These are phyloP conservation scores for Novumbra hubbsi DNA, from an alignment of 2,797 vertebrate species.

Conservation along the genomic window DNA sequence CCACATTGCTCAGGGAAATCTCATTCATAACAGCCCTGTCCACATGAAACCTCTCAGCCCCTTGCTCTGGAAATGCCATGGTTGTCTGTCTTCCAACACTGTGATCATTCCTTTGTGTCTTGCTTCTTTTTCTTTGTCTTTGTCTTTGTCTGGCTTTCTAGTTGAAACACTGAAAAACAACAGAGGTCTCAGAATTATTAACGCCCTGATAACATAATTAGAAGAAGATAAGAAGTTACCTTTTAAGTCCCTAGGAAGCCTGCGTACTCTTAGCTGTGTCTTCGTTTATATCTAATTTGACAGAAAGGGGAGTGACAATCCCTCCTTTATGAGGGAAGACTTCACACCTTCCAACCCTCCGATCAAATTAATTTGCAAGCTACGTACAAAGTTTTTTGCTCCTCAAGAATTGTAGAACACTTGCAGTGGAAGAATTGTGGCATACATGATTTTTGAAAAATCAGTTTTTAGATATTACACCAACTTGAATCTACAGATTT, in stretches of 20 bases:
- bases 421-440: too few relatives aligned
- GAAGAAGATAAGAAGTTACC: background rate
- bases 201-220: background rate
- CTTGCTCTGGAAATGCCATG: conserved; percentile 24
- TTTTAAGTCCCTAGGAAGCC: background rate
- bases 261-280: background rate
- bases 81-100: conserved; percentile 1
- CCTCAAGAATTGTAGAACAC: too few relatives aligned
- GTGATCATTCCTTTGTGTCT: background rate
- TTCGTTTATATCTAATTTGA: background rate
- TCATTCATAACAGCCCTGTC: conserved; percentile 74
- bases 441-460: too few relatives aligned
- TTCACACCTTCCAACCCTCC: background rate
- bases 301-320: conserved; percentile 48
- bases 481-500: too few relatives aligned
- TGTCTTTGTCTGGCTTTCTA: background rate
- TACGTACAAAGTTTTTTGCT: conserved; percentile 23
- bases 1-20: conserved; percentile 76
- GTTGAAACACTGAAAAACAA: background rate
- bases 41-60: conserved; percentile 53
- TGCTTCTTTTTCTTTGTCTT: background rate
- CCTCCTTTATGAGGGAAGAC: conserved; percentile 32
- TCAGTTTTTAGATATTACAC: too few relatives aligned
- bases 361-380: too few relatives aligned
- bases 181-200: background rate